A percentile compares a stretch with the other conserved stretches of the same genome.
phyloP scores from a whole-genome alignment of 2,113 vertebrate genomes.

The Nerophis lumbriciformis region DNA sequence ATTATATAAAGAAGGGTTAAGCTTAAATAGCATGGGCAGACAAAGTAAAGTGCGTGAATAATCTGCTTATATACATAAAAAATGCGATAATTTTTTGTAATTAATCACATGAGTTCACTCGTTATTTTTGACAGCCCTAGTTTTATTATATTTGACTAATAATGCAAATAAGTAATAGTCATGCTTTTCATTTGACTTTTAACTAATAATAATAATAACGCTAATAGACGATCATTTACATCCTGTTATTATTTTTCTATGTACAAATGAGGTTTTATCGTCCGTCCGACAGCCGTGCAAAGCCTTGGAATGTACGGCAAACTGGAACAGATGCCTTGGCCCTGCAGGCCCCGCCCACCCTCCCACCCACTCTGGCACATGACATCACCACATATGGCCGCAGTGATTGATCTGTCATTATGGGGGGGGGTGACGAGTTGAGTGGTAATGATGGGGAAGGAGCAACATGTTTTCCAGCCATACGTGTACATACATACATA shows the following conservation, averaged over 20 bases:
- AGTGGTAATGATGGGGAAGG: conserved; percentile 30
- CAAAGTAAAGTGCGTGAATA: too few species aligned
- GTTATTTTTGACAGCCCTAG: too few species aligned
- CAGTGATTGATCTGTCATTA: conserved; percentile 58
- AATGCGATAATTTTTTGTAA: too few species aligned
- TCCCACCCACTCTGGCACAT: conserved; percentile 44
- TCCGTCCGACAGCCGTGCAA: conserved; percentile 65
- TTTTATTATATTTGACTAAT: too few species aligned
- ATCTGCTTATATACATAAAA: too few species aligned
- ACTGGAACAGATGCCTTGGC: conserved; percentile 58
- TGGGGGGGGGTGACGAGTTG: conserved; percentile 48
- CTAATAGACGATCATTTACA: too few species aligned
- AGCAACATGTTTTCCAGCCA: conserved; percentile 39
- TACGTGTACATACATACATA: conserved; percentile 20
- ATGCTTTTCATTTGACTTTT: not conserved
- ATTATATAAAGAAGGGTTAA: too few species aligned
- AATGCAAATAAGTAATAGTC: not conserved
- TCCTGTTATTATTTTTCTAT: not conserved
- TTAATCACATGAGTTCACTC: too few species aligned
- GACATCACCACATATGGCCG: conserved; percentile 66
- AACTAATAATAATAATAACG: not conserved
- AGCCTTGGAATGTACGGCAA: conserved; percentile 58
- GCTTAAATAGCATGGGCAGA: too few species aligned
- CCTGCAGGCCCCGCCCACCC: conserved; percentile 29
- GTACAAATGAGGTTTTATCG: conserved; percentile 43